A percentile compares a stretch with the other conserved stretches of the same genome.
These are phyloP conservation scores for Salminus brasiliensis DNA, from an alignment of 2,113 vertebrate genomes.

Conservation along the genomic window DNA sequence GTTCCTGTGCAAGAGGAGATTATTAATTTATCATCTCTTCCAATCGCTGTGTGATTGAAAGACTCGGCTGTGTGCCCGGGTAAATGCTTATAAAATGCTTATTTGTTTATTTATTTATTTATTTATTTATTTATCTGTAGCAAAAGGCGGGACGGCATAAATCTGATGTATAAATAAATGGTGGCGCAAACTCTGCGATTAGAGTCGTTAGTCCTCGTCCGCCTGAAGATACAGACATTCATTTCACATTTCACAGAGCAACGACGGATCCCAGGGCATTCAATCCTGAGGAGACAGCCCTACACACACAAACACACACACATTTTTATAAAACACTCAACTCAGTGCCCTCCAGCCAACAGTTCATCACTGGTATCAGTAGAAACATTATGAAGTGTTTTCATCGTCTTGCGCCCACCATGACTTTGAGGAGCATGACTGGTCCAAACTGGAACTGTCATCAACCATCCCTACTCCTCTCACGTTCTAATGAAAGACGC, in stretches of 20 bases:
- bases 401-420: conserved; percentile 9
- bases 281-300: conserved; percentile 36
- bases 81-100: conserved; percentile 29
- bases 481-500: background rate
- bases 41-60: conserved; percentile 38
- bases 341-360: conserved; percentile 31
- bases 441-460: background rate
- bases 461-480: background rate
- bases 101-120: conserved; percentile 41
- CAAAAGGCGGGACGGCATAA: conserved; percentile 38
- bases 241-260: conserved; percentile 74
- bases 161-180: conserved; percentile 68
- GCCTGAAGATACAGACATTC: conserved; percentile 72
- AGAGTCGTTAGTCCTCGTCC: conserved; percentile 52
- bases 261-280: conserved; percentile 65
- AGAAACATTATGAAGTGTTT: conserved; percentile 36
- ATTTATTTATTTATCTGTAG: background rate
- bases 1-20: conserved; percentile 37
- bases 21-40: conserved; percentile 54
- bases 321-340: conserved; percentile 36
- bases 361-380: conserved; percentile 48
- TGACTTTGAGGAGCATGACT: conserved; percentile 24
- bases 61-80: conserved; percentile 23
- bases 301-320: conserved; percentile 23
- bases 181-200: conserved; percentile 54